phyloP scores from a whole-genome alignment of 2,888 invertebrate genomes.

The Patella ulyssiponensis region DNA sequence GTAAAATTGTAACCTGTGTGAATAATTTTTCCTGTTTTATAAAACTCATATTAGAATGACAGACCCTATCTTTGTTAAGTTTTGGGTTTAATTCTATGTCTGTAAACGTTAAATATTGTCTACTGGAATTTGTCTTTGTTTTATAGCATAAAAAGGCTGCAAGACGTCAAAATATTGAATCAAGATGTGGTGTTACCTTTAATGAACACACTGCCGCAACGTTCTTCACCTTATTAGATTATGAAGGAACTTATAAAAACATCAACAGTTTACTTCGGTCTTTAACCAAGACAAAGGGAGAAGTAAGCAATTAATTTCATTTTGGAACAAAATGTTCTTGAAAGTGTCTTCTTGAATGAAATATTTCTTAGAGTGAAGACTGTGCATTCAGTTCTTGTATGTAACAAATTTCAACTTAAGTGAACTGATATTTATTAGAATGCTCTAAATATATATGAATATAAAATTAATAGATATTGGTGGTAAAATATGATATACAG shows the following conservation, averaged over 20 bases:
- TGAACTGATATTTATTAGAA: too few relatives aligned
- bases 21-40: neutral
- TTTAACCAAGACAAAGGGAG: constrained; percentile 81
- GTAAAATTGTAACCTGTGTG: neutral
- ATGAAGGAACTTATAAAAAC: constrained; percentile 79
- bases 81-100: neutral
- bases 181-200: constrained; percentile 80
- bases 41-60: neutral
- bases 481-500: too few relatives aligned
- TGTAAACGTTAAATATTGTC: neutral
- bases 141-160: constrained; percentile 77
- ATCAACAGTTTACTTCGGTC: constrained; percentile 78
- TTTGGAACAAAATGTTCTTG: too few relatives aligned
- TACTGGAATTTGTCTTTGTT: constrained; percentile 34
- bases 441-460: too few relatives aligned
- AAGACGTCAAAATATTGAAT: constrained; percentile 83
- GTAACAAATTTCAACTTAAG: too few relatives aligned
- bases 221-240: constrained; percentile 80
- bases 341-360: too few relatives aligned
- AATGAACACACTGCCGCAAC: constrained; percentile 79
- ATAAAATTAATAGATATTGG: too few relatives aligned
- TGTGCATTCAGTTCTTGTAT: too few relatives aligned
- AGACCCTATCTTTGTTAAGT: neutral
- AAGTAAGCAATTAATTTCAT: constrained; percentile 71
- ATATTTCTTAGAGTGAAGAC: too few relatives aligned